These are phyloP conservation scores for Catharus ustulatus DNA, from an alignment of 2,797 vertebrate genomes.

Conservation along the genomic window DNA sequence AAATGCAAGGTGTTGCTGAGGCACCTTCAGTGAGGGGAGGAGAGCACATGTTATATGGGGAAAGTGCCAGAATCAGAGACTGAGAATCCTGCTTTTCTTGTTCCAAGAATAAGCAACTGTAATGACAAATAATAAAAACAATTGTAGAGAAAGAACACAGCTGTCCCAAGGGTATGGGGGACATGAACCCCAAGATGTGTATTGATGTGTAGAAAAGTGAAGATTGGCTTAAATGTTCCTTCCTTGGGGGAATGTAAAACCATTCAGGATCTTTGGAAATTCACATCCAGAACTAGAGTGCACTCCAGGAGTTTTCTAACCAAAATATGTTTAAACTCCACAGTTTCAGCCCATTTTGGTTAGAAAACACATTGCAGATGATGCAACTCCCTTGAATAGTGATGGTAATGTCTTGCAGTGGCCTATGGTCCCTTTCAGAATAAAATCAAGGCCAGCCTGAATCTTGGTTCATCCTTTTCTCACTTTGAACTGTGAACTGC, in stretches of 20 bases:
- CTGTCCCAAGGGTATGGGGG: not conserved
- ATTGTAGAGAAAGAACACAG: not conserved
- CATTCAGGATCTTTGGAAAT: not conserved
- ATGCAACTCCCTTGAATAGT: not conserved
- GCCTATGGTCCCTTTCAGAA: not conserved
- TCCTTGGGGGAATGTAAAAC: not conserved
- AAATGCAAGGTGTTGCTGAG: not conserved
- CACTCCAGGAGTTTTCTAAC: not conserved
- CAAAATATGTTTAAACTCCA: no score
- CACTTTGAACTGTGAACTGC: not conserved
- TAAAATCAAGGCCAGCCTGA: not conserved
- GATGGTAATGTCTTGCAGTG: not conserved
- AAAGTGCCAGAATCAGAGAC: not conserved
- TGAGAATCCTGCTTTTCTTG: not conserved
- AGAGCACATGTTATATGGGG: rapidly evolving
- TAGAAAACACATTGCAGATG: not conserved
- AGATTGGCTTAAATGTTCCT: not conserved
- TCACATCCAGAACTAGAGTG: not conserved
- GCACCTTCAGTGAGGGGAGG: not conserved
- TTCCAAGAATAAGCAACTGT: not conserved
- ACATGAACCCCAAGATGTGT: not conserved
- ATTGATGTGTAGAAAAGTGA: not conserved
- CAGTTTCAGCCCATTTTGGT: not conserved
- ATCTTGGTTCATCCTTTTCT: not conserved
- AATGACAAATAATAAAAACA: not conserved